Evolutionary conservation across 2,113 vertebrate species (phyloP), one percentile per base, ranked within the genome.

Genomic region (Leiothrix lutea): DNA sequence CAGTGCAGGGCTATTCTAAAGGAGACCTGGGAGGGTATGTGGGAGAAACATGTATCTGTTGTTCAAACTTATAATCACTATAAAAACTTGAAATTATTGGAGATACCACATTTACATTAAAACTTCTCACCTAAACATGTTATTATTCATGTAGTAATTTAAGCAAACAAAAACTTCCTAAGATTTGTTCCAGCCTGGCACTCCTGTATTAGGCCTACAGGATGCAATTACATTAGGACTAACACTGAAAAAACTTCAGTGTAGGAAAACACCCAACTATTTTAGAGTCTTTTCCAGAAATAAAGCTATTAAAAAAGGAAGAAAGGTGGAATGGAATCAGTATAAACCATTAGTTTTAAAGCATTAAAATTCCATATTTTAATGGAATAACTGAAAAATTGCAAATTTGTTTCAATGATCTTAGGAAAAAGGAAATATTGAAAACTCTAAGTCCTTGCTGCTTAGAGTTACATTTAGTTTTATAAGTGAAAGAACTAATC

Each of bases 1-100:
- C n/a, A 80, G 18, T 36, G 56, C 42, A 69, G 29, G 25, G 33
- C 22, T 82, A 14, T 42, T 74, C 45, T 58, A 57, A 58, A 84
- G 35, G 31, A 80, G 21, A 42, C 33, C 9, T 7, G 6, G 18
- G 4, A 47, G 1, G 5, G 4, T 4, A 2, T 14, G 12, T 2
- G 9, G 29, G 18, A 31, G 13, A 21, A 77, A 40, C 29, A 45
- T 2, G 1, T 51, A 36, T 19, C 12, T 3, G 1, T 56, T 77
- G 56, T 75, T 58, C 53, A 83, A 80, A 93, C 53, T 86, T 28
- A 31, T 31, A 80, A 78, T 33, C 25, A 40, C 40, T 25, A 50
- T 14, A 58, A 71, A 66, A 66, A 17, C 12, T 22, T 61, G 4
- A 12, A 70, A 65, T 57, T 80, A 61, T 36, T 6, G 12, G 86